phyloP scores from a whole-genome alignment of 2,113 vertebrate species.

The Anarrhichthys ocellatus region DNA sequence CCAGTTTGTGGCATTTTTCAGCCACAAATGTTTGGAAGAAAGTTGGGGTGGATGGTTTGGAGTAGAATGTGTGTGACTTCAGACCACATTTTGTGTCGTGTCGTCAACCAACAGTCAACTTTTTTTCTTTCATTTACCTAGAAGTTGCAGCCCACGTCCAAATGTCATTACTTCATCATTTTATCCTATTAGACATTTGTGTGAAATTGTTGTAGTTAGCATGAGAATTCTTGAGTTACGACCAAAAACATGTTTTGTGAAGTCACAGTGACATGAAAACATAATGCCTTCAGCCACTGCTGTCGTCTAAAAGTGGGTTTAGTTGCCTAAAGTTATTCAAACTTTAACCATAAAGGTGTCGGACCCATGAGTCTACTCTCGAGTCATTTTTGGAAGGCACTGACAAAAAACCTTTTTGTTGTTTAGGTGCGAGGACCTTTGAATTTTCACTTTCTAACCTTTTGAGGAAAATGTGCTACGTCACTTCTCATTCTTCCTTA shows the following conservation, averaged over 20 bases:
- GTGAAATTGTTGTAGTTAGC: no score
- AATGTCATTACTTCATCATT: background rate
- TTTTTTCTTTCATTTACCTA: background rate
- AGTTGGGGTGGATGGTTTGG: background rate
- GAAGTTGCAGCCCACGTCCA: background rate
- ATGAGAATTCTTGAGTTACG: no score
- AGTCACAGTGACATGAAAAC: background rate
- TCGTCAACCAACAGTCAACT: background rate
- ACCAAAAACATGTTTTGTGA: no score
- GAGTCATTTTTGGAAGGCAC: background rate
- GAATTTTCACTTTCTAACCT: background rate
- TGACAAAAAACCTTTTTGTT: background rate
- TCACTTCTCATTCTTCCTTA: no score
- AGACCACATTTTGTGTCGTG: background rate
- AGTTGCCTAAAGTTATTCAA: slow-evolving; percentile 8
- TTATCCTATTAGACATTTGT: background rate
- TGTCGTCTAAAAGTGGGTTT: slow-evolving; percentile 1
- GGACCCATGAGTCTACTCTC: background rate
- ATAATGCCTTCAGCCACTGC: background rate
- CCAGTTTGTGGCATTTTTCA: background rate
- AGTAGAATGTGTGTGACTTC: background rate
- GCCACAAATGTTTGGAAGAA: background rate
- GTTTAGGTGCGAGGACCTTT: background rate
- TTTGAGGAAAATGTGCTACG: background rate
- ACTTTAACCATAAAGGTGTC: background rate